Percentiles rank a stretch among this genome's conserved stretches.
These are phyloP conservation scores for Epinephelus cyanopodus DNA, from an alignment of 2,113 vertebrate species.

Conservation along the genomic window DNA sequence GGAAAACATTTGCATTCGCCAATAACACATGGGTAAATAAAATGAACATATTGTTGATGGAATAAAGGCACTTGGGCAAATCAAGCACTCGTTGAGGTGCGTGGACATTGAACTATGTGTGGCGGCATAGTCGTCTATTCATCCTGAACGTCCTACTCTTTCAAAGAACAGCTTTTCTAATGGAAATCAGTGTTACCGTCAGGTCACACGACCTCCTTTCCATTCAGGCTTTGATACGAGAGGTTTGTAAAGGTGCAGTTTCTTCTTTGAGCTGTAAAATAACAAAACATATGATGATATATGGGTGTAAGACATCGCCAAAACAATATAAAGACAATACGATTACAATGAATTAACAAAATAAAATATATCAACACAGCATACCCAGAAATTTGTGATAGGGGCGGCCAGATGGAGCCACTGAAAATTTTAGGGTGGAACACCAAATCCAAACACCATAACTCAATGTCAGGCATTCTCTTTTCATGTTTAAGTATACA, in stretches of 20 bases:
- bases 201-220: conserved; percentile 41
- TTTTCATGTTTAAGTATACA: too few species aligned
- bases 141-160: conserved; percentile 10
- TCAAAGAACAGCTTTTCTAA: conserved; percentile 69
- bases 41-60: conserved; percentile 47
- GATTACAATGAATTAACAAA: neutral
- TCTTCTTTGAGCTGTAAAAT: conserved; percentile 9
- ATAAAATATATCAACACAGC: neutral
- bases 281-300: neutral
- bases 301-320: neutral
- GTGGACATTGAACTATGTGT: conserved; percentile 27
- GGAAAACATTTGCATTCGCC: conserved; percentile 66
- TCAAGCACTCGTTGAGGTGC: conserved; percentile 46
- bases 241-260: neutral
- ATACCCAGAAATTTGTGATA: too few species aligned
- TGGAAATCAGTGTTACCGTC: conserved; percentile 67
- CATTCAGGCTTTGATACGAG: conserved; percentile 36
- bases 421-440: too few species aligned
- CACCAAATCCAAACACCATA: too few species aligned
- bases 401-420: too few species aligned
- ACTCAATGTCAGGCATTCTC: too few species aligned
- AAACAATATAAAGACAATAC: neutral
- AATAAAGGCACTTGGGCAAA: conserved; percentile 66
- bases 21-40: conserved; percentile 76
- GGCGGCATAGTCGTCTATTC: conserved; percentile 22